Evolutionary conservation across 2,797 vertebrate species (phyloP), one percentile per base, ranked within the genome.

Genomic region (Halcyon smyrnensis): DNA sequence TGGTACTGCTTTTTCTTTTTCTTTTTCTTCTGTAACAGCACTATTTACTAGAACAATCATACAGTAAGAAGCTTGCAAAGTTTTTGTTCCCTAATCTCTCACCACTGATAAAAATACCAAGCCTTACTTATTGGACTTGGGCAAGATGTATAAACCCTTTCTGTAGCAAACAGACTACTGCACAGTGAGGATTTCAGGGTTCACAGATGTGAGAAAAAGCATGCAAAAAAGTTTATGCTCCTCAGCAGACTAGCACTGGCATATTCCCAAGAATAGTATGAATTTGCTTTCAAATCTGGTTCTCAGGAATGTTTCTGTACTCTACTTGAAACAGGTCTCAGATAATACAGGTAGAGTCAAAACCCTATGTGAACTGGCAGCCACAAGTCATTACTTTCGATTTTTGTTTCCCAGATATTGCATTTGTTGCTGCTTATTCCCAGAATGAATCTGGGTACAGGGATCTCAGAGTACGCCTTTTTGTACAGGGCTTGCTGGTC

Each of bases 1-100:
- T 1, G 78, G 45, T 13, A 60, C 2, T 8, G 3, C 2, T 0
- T 13, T 23, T 51, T 53, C 6, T 59, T 45, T 32, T 62, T 46
- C 37, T 9, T 12, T 24, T 24, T 9, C 11, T 56, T 3, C 50
- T 51, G 10, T 32, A 71, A 19, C 30, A 89, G 5, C 6, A 30
- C 11, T 60, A 6, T 41, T 87, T 85, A 34, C 12, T 57, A 41
- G 50, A 76, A 64, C 0, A 54, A 34, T 37, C 21, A 59, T 50
- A n/a, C 7, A 77, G 21, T 15, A 30, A 64, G 56, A 77, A 57
- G 10, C 21, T 14, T 23, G 5, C 4, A 43, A 78, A 24, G 4
- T 43, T 89, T 78, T 30, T 1, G 5, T 75, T 82, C 30, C 39
- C 15, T 88, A 27, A 12, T 46, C 12, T 90, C 34, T 36, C 20